These are phyloP conservation scores for Thoracochromis brauschi DNA, from an alignment of 2,113 vertebrate species.

Conservation along the genomic window DNA sequence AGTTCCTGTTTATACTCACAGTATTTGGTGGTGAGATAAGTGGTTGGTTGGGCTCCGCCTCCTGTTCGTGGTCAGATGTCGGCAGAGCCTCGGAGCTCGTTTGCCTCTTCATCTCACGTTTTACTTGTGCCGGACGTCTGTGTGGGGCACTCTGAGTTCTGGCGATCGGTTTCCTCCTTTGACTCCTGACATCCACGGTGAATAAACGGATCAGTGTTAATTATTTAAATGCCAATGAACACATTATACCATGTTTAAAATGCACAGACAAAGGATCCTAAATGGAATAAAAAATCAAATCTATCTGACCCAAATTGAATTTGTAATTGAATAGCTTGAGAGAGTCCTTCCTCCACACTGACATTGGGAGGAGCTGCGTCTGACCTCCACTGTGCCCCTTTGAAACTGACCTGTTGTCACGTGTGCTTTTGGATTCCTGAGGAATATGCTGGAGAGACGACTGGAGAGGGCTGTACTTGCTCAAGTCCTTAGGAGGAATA, in stretches of 20 bases:
- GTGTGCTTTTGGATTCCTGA: slow-evolving; percentile 48
- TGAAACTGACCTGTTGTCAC: slow-evolving; percentile 30
- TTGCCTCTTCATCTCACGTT: slow-evolving; percentile 48
- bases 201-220: neutral
- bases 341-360: fast-evolving
- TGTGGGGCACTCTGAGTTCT: slow-evolving; percentile 86
- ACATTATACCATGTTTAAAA: fast-evolving
- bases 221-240: neutral
- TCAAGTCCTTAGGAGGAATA: slow-evolving; percentile 76
- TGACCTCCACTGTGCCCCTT: neutral
- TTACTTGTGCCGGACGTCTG: slow-evolving; percentile 40
- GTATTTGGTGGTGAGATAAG: slow-evolving; percentile 46
- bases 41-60: slow-evolving; percentile 1
- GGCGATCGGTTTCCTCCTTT: slow-evolving; percentile 61
- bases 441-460: slow-evolving; percentile 75
- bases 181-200: neutral
- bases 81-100: slow-evolving; percentile 44
- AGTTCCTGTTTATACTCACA: slow-evolving; percentile 41
- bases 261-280: neutral
- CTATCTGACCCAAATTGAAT: neutral
- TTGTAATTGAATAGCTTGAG: neutral
- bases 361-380: fast-evolving
- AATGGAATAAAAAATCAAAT: neutral
- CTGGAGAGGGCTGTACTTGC: slow-evolving; percentile 79
- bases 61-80: neutral